phyloP scores from a whole-genome alignment of 2,797 vertebrate species.

The Varecia variegata region DNA sequence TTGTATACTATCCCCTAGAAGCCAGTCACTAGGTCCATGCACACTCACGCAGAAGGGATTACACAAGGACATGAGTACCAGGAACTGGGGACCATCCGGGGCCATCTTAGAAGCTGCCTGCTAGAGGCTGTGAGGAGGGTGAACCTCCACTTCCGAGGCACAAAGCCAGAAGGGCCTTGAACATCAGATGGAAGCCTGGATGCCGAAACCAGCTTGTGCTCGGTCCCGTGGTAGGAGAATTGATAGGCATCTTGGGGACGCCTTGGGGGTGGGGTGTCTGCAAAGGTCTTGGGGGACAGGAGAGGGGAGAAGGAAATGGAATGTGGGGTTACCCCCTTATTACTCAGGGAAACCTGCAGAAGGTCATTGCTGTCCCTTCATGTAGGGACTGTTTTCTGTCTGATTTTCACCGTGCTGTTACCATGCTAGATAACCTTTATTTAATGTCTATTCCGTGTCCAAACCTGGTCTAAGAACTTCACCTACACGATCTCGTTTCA shows the following conservation, averaged over 20 bases:
- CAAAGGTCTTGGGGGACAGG: neutral
- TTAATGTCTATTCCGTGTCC: neutral
- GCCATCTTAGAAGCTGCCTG: neutral
- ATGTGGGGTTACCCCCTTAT: fast-evolving
- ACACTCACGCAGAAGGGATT: neutral
- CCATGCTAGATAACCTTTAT: neutral
- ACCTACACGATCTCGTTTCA: neutral
- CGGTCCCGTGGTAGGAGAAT: neutral
- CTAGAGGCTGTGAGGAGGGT: neutral
- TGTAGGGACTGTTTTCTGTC: neutral
- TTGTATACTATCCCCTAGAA: neutral
- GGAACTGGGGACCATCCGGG: neutral
- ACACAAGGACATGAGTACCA: neutral
- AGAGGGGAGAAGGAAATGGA: neutral
- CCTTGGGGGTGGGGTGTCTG: too few relatives aligned
- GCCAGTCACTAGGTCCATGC: neutral
- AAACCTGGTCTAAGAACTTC: neutral
- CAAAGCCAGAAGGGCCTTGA: neutral
- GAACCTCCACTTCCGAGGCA: neutral
- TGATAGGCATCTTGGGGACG: neutral
- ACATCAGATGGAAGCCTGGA: neutral
- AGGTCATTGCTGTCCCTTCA: neutral
- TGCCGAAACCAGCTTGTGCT: neutral
- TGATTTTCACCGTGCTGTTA: neutral
- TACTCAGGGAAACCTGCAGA: neutral